These are phyloP conservation scores for Odocoileus hemionus DNA, from an alignment of 2,113 vertebrate species.

Conservation along the genomic window DNA sequence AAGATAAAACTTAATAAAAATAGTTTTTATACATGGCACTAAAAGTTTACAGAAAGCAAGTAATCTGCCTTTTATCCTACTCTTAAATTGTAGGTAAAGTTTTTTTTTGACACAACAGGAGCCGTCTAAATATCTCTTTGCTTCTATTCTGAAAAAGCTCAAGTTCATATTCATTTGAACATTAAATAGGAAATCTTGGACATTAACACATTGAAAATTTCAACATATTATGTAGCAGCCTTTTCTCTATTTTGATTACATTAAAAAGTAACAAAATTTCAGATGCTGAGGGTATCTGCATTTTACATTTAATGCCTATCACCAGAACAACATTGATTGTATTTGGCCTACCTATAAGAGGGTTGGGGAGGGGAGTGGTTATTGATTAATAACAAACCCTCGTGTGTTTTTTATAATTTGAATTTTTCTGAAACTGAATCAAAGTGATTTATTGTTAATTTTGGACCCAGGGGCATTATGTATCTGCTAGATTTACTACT, in stretches of 20 bases:
- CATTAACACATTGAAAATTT: neutral
- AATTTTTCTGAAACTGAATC: neutral
- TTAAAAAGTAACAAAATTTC: neutral
- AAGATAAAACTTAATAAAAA: neutral
- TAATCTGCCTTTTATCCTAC: neutral
- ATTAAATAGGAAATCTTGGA: neutral
- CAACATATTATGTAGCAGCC: neutral
- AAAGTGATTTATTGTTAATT: neutral
- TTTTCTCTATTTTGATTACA: neutral
- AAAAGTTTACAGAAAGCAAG: neutral
- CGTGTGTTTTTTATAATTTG: neutral
- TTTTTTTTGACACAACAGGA: neutral
- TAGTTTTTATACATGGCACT: neutral
- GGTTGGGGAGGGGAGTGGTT: neutral
- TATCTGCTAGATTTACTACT: neutral
- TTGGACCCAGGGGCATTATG: neutral
- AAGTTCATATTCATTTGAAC: neutral
- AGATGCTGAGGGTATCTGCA: neutral
- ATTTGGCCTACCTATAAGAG: neutral
- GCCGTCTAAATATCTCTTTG: neutral
- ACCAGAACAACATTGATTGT: neutral
- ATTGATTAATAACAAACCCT: neutral
- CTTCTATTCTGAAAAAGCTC: neutral
- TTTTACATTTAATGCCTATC: neutral
- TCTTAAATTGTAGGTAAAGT: neutral